Percentiles rank a stretch among this genome's conserved stretches.
Evolutionary conservation across 2,888 invertebrate genomes (phyloP).

Genomic region (Lacanobia wlatinum): DNA sequence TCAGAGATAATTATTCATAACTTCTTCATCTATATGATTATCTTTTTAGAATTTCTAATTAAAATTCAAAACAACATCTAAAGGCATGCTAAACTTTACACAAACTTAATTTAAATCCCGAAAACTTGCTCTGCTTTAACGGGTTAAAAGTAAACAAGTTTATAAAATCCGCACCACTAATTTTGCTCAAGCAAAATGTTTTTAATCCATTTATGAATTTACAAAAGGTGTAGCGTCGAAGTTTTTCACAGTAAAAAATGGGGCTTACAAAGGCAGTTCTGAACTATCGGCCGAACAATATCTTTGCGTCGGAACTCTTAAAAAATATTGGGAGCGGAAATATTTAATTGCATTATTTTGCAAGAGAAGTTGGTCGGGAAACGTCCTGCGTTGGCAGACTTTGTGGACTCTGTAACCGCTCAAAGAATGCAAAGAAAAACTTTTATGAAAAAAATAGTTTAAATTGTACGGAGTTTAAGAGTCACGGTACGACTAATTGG

Average conservation of each 20-base stretch:
- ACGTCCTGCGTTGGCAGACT: slow-evolving; percentile 51
- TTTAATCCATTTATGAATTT: slow-evolving; percentile 43
- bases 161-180: slow-evolving; percentile 37
- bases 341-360: slow-evolving; percentile 84
- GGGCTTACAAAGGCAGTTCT: slow-evolving; percentile 42
- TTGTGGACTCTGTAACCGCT: slow-evolving; percentile 60
- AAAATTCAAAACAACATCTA: slow-evolving; percentile 29
- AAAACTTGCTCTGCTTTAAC: slow-evolving; percentile 32
- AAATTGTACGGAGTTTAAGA: slow-evolving; percentile 38
- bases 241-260: slow-evolving; percentile 25
- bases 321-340: slow-evolving; percentile 79
- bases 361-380: slow-evolving; percentile 64
- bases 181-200: slow-evolving; percentile 35
- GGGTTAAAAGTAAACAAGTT: slow-evolving; percentile 38
- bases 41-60: slow-evolving; percentile 11
- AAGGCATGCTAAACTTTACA: slow-evolving; percentile 28
- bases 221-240: slow-evolving; percentile 43
- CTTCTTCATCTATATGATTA: slow-evolving; percentile 2
- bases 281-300: slow-evolving; percentile 66
- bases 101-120: slow-evolving; percentile 33
- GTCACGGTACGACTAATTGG: slow-evolving; percentile 38
- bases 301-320: slow-evolving; percentile 65
- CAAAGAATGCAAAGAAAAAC: slow-evolving; percentile 46
- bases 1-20: not conserved
- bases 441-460: slow-evolving; percentile 38